Conservation (phyloP, 23 tunicate genomes). For the Corella eumyota region DNA sequence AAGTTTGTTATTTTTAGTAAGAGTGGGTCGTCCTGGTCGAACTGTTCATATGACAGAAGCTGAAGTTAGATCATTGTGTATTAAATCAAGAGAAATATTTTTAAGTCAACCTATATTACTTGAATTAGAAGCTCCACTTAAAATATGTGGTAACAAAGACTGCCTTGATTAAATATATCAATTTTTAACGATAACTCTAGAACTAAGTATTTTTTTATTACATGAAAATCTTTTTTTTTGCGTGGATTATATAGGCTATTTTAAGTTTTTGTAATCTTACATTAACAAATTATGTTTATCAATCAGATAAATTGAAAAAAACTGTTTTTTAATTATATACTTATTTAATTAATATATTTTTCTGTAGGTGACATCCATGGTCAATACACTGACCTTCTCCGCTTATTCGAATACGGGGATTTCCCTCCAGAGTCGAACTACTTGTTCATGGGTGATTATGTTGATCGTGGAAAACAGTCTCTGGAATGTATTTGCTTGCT, state of each 20-base stretch:
- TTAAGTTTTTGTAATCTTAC: too few relatives aligned
- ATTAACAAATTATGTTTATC: too few relatives aligned
- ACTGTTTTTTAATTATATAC: too few relatives aligned
- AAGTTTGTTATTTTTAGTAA: too few relatives aligned
- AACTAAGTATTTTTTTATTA: too few relatives aligned
- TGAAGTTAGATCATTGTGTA: slow-evolving; percentile 84
- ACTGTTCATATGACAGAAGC: slow-evolving; percentile 98
- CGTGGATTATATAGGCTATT: too few relatives aligned
- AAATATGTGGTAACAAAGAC: slow-evolving; percentile 97
- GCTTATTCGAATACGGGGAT: slow-evolving; percentile 97
- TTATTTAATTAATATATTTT: too few relatives aligned
- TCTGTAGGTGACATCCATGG: slow-evolving; percentile 87
- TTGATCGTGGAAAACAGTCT: slow-evolving; percentile 98
- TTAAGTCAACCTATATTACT: slow-evolving; percentile 92
- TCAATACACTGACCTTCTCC: slow-evolving; percentile 79
- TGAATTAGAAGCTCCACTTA: slow-evolving; percentile 95
- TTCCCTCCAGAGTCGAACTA: slow-evolving; percentile 98
- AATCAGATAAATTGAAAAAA: too few relatives aligned
- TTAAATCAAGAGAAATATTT: slow-evolving; percentile 96
- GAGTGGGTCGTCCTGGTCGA: slow-evolving; percentile 93
- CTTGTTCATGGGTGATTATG: slow-evolving; percentile 96
- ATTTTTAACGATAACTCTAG: too few relatives aligned
- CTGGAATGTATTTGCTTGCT: slow-evolving; percentile 94
- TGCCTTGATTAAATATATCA: too few relatives aligned
- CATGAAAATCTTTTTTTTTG: too few relatives aligned